A percentile compares a stretch with the other conserved stretches of the same genome.
Conservation (phyloP, 1,140 invertebrate genomes). For the Brachionus paranguensis region DNA sequence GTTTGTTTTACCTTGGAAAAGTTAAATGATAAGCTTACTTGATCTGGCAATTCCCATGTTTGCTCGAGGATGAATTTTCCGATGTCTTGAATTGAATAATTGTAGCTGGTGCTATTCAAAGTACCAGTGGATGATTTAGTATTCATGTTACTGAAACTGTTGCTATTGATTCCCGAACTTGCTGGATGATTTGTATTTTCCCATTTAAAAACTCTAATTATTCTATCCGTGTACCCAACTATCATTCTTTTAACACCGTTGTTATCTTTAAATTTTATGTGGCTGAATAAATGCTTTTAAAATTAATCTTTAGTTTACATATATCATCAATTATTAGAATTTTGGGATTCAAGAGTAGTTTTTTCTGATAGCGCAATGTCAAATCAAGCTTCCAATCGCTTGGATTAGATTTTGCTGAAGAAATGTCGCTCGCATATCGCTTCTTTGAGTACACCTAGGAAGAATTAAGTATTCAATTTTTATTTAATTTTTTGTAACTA, state of each 20-base stretch:
- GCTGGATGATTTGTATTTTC: not conserved
- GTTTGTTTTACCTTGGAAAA: not conserved
- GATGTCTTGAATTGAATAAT: not conserved
- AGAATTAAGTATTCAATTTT: not conserved
- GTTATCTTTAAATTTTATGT: not conserved
- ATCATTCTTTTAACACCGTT: conserved; percentile 20
- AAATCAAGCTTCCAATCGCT: conserved; percentile 28
- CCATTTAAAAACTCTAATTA: conserved; percentile 23
- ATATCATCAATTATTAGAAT: not conserved
- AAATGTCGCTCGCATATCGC: conserved; percentile 1
- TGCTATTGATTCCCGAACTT: not conserved
- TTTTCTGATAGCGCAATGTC: not conserved
- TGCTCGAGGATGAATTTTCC: conserved; percentile 16
- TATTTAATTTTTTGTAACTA: not conserved
- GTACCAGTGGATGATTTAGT: not conserved
- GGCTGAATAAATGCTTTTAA: not conserved
- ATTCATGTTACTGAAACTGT: conserved; percentile 6
- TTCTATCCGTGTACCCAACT: conserved; percentile 10
- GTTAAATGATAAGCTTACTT: not conserved
- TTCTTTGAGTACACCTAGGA: not conserved
- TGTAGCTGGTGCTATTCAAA: not conserved
- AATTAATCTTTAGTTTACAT: not conserved
- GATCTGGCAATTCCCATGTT: conserved; percentile 4
- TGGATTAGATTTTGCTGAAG: not conserved
- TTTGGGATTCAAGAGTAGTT: conserved; percentile 13